Evolutionary conservation across 2,113 vertebrate species (phyloP).

Genomic region (Neolamprologus falcicula): DNA sequence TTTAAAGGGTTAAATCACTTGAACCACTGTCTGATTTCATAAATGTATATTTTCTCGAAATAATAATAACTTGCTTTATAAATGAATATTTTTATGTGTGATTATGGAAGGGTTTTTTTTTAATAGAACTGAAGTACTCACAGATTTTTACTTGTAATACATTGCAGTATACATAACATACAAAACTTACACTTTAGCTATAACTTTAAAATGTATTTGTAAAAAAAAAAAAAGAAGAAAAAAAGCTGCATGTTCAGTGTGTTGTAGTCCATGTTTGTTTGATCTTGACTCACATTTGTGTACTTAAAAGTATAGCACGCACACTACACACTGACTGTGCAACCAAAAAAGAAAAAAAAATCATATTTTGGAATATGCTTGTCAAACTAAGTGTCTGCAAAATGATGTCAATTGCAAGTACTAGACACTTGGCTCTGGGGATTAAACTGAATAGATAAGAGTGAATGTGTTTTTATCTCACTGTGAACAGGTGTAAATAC

Average conservation of each 20-base stretch:
- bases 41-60: background rate
- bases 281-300: background rate
- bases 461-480: background rate
- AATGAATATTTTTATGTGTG: background rate
- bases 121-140: background rate
- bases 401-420: background rate
- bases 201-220: background rate
- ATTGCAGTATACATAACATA: background rate
- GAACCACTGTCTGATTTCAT: background rate
- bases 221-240: background rate
- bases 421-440: background rate
- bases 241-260: background rate
- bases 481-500: background rate
- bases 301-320: background rate
- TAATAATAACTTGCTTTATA: background rate
- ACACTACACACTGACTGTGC: background rate
- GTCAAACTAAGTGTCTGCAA: background rate
- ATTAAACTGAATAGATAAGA: background rate
- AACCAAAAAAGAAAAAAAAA: background rate
- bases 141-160: background rate
- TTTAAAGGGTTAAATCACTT: background rate
- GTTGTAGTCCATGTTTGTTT: background rate
- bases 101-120: accelerated
- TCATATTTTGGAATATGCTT: background rate
- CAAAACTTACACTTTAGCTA: background rate